These are phyloP conservation scores for Anisognathus igniventris DNA, from an alignment of 2,797 vertebrate genomes.

Conservation along the genomic window DNA sequence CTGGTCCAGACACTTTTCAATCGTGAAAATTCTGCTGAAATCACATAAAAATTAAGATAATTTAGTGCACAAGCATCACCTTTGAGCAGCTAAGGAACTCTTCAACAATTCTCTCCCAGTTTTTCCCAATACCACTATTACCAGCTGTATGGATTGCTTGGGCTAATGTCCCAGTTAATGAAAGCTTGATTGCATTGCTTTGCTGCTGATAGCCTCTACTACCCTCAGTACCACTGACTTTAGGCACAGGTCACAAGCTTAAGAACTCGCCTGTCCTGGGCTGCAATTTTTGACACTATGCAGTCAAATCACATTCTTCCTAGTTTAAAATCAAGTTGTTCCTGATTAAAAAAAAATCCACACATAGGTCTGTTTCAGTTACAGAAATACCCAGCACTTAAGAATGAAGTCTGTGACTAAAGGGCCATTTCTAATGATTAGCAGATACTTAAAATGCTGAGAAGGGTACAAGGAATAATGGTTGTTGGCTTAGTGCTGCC, in stretches of 20 bases:
- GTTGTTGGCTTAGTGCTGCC: neutral
- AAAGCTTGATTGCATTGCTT: neutral
- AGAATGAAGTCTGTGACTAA: neutral
- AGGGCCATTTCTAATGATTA: neutral
- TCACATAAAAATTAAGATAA: neutral
- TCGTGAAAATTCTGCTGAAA: neutral
- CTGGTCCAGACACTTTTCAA: neutral
- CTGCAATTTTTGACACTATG: neutral
- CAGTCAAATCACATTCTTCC: neutral
- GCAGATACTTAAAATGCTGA: neutral
- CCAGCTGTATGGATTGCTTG: neutral
- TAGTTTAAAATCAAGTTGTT: neutral
- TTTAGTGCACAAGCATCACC: neutral
- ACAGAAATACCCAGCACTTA: neutral
- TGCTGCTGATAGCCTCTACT: neutral
- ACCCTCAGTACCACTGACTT: neutral
- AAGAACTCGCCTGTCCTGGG: neutral
- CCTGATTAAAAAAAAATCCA: neutral
- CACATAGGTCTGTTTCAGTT: neutral
- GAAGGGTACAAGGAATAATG: neutral
- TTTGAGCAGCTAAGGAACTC: neutral
- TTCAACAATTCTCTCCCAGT: neutral
- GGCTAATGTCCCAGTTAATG: fast-evolving
- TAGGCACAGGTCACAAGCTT: neutral
- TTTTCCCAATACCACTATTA: neutral